Evolutionary conservation across 1,140 invertebrate genomes (phyloP).

Genomic region (Battus philenor): DNA sequence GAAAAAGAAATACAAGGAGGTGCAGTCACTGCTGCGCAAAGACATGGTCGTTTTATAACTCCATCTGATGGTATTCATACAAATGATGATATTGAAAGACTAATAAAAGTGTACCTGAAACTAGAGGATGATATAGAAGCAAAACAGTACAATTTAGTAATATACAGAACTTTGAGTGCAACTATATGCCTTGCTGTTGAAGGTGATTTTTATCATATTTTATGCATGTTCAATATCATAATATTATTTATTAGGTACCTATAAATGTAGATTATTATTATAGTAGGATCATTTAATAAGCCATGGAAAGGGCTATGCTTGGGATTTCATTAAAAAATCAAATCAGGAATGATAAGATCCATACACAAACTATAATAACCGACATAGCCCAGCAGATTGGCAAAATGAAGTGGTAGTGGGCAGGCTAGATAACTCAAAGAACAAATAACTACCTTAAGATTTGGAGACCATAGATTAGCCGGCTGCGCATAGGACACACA

Average conservation of each 20-base stretch:
- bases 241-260: not conserved
- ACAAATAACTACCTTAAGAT: no score
- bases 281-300: no score
- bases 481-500: no score
- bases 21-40: constrained; percentile 55
- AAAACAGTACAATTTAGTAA: constrained; percentile 83
- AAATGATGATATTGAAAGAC: constrained; percentile 81
- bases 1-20: constrained; percentile 85
- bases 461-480: no score
- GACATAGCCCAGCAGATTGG: no score
- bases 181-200: constrained; percentile 86
- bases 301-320: no score
- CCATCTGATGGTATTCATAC: constrained; percentile 70
- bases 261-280: no score
- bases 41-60: constrained; percentile 60
- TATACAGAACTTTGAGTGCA: constrained; percentile 87
- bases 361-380: no score
- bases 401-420: no score
- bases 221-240: constrained; percentile 2
- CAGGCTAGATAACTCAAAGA: no score
- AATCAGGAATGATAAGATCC: no score
- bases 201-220: constrained; percentile 63
- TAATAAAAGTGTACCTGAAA: constrained; percentile 84
- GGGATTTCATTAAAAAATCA: no score
- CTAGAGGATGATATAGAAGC: constrained; percentile 75